Percentiles rank a stretch among this genome's conserved stretches.
phyloP scores from a whole-genome alignment of 1,140 invertebrate species.

The Conopomorpha cramerella region DNA sequence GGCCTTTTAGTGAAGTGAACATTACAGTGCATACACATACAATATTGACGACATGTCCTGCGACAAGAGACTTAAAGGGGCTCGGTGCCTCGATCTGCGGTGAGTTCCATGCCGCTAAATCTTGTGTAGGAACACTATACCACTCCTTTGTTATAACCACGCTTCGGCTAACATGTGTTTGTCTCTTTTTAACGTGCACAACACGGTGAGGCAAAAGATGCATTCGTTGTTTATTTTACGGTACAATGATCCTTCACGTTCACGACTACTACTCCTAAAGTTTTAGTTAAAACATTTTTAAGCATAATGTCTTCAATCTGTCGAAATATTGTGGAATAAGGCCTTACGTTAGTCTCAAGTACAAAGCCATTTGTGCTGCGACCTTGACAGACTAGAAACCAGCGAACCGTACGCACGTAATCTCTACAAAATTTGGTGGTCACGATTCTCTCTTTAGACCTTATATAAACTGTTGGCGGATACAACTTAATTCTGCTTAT shows the following conservation, averaged over 20 bases:
- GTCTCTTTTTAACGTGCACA: conserved; percentile 41
- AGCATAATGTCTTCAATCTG: too few relatives aligned
- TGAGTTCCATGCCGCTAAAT: conserved; percentile 36
- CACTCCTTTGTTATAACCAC: conserved; percentile 50
- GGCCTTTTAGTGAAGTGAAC: conserved; percentile 37
- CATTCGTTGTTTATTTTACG: conserved; percentile 24
- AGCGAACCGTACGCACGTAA: conserved; percentile 31
- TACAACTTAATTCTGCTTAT: too few relatives aligned
- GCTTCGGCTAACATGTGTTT: conserved; percentile 29
- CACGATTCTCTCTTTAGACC: conserved; percentile 23
- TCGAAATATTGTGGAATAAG: conserved; percentile 5
- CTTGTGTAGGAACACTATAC: conserved; percentile 25
- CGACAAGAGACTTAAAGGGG: conserved; percentile 50
- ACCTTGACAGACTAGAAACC: conserved; percentile 43
- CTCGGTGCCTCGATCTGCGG: conserved; percentile 53
- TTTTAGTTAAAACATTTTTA: too few relatives aligned
- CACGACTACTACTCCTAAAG: too few relatives aligned
- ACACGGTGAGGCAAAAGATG: conserved; percentile 23
- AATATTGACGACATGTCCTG: conserved; percentile 52
- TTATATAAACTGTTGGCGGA: background rate
- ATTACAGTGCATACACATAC: conserved; percentile 26
- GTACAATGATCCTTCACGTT: too few relatives aligned
- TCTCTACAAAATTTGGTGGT: conserved; percentile 29
- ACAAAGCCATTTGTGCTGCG: conserved; percentile 36
- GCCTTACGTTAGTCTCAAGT: conserved; percentile 24